Evolutionary conservation across 1,140 invertebrate species (phyloP).

Genomic region (silkworm (Bombyx mori)): ASM3026992v2 NC_085113.1:5317501-5318000

Average conservation of each 20-base stretch:
- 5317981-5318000: too few relatives aligned
- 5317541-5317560: too few relatives aligned
- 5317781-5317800: slow-evolving; percentile 1
- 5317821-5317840: slow-evolving; percentile 39
- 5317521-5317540: too few relatives aligned
- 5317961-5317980: too few relatives aligned
- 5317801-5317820: slow-evolving; percentile 13
- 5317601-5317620: too few relatives aligned
- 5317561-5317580: too few relatives aligned
- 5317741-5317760: not conserved
- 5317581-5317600: too few relatives aligned
- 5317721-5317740: not conserved
- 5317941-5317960: too few relatives aligned
- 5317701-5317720: not conserved
- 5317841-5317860: slow-evolving; percentile 42
- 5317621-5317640: too few relatives aligned
- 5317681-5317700: not conserved
- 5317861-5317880: slow-evolving; percentile 38
- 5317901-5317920: slow-evolving; percentile 58
- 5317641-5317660: too few relatives aligned
- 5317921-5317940: slow-evolving; percentile 29
- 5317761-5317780: not conserved
- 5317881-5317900: slow-evolving; percentile 60
- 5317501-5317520: too few relatives aligned
- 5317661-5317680: too few relatives aligned